Percentiles rank a stretch among this genome's conserved stretches.
These are phyloP conservation scores for Danio aesculapii DNA, from an alignment of 2,797 vertebrate genomes.

Conservation along the genomic window DNA sequence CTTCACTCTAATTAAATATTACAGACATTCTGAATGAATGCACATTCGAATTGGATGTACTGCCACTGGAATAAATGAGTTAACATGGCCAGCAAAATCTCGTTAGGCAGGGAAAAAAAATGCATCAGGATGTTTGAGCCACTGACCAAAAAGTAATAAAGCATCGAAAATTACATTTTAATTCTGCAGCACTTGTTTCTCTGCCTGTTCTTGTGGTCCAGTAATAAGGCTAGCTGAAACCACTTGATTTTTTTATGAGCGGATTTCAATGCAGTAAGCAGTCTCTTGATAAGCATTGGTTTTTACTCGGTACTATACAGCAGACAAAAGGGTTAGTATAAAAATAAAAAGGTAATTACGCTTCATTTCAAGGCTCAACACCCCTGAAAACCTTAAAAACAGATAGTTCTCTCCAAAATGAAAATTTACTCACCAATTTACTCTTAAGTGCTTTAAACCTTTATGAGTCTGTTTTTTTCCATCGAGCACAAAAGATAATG, in stretches of 20 bases:
- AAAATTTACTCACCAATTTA: too few relatives aligned
- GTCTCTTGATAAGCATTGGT: too few relatives aligned
- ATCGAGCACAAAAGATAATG: too few relatives aligned
- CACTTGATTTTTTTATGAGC: neutral
- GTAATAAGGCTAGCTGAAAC: neutral
- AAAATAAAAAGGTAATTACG: neutral
- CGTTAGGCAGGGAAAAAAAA: neutral
- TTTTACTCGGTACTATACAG: neutral
- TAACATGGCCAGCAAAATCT: neutral
- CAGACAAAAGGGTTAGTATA: neutral
- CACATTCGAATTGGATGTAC: neutral
- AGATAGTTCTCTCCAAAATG: too few relatives aligned
- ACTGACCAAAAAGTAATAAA: neutral
- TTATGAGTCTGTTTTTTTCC: too few relatives aligned
- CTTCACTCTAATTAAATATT: conserved; percentile 8
- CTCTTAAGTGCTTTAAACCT: too few relatives aligned
- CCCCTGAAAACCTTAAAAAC: neutral
- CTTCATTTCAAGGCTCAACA: neutral
- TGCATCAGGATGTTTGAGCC: neutral
- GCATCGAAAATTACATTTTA: neutral
- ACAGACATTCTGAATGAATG: neutral
- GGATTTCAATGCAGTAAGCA: neutral
- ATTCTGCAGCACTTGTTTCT: neutral
- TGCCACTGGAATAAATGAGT: neutral
- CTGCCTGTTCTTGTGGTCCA: neutral